These are phyloP conservation scores for Pteropus alecto DNA, from an alignment of 2,113 vertebrate genomes.

Conservation along the genomic window DNA sequence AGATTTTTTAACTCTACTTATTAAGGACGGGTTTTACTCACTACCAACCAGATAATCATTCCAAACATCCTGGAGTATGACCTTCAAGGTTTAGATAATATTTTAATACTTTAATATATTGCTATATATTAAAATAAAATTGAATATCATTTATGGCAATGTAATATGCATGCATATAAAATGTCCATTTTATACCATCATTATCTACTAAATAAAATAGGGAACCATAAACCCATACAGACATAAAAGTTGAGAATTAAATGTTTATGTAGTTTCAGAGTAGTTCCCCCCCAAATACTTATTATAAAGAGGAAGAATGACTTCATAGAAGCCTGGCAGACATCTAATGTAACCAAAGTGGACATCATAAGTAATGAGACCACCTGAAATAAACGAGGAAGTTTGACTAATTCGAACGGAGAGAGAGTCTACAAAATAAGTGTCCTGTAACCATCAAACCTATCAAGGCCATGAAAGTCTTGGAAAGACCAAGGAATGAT, in stretches of 20 bases:
- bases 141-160: neutral
- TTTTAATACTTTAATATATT: slow-evolving; percentile 5
- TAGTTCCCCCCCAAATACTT: neutral
- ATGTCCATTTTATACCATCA: neutral
- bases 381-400: neutral
- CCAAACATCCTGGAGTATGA: slow-evolving; percentile 14
- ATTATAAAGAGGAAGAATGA: neutral
- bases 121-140: neutral
- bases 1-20: neutral
- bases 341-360: neutral
- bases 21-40: neutral
- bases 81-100: neutral
- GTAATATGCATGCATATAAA: neutral
- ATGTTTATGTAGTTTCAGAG: neutral
- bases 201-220: neutral
- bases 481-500: neutral
- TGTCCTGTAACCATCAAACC: neutral
- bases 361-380: neutral
- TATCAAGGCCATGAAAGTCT: neutral
- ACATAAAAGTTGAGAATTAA: slow-evolving; percentile 1
- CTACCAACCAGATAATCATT: neutral
- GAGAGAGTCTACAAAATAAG: neutral
- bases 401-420: neutral
- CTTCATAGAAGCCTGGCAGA: neutral
- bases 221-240: neutral